These are phyloP conservation scores for Harmothoe impar DNA, from an alignment of 2,888 invertebrate genomes.

Conservation along the genomic window DNA sequence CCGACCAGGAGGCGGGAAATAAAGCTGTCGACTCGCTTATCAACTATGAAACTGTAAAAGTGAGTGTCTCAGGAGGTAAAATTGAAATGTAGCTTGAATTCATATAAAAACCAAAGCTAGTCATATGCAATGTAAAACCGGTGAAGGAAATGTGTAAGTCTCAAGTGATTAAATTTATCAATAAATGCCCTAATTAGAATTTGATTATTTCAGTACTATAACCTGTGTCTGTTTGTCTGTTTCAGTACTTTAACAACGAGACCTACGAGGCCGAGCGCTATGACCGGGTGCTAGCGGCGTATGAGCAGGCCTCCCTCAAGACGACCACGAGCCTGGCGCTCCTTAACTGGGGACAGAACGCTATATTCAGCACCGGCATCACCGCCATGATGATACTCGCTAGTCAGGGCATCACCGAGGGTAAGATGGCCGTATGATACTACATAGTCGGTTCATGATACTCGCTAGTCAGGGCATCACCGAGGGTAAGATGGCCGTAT, in stretches of 20 bases:
- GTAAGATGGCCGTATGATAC: too few species aligned
- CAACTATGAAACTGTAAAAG: constrained; percentile 99
- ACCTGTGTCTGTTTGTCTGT: too few species aligned
- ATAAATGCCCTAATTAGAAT: too few species aligned
- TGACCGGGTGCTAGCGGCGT: constrained; percentile 89
- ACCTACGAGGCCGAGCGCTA: constrained; percentile 95
- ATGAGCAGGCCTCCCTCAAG: constrained; percentile 95
- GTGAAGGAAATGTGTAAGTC: too few species aligned
- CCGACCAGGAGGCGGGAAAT: constrained; percentile 98
- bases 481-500: constrained; percentile 90
- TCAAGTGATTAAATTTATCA: too few species aligned
- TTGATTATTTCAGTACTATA: too few species aligned
- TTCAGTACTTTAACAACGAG: constrained; percentile 98
- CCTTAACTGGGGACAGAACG: constrained; percentile 98
- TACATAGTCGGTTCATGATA: too few species aligned
- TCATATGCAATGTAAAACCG: too few species aligned
- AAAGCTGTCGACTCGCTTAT: constrained; percentile 98
- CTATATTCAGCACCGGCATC: constrained; percentile 96
- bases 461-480: constrained; percentile 94
- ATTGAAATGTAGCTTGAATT: too few species aligned
- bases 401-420: constrained; percentile 92
- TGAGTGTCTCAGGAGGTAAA: too few species aligned
- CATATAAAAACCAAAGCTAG: too few species aligned
- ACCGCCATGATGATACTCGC: constrained; percentile 97
- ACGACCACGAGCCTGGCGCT: constrained; percentile 96